Percentiles rank a stretch among this genome's conserved stretches.
Conservation (phyloP, 2,797 vertebrate species). For the Spinus pinus region DNA sequence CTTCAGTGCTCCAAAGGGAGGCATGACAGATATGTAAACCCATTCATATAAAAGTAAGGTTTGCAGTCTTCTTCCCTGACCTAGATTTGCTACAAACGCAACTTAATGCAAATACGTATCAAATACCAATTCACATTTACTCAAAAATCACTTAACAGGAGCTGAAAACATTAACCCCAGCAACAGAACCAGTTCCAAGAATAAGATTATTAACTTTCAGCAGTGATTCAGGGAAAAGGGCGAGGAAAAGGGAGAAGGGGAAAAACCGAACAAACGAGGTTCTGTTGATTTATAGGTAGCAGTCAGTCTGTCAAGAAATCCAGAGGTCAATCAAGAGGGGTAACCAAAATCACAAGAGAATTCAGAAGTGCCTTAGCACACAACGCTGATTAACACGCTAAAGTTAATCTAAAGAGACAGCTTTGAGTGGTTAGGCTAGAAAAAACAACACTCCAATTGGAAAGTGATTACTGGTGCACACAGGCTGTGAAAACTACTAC, state of each 20-base stretch:
- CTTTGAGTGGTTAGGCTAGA: conserved; percentile 27
- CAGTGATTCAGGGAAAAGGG: conserved; percentile 43
- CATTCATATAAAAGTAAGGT: conserved; percentile 55
- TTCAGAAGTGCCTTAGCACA: neutral
- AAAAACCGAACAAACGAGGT: conserved; percentile 1
- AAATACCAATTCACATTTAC: conserved; percentile 53
- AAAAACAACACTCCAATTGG: conserved; percentile 28
- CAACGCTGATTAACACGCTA: neutral
- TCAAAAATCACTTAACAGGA: conserved; percentile 38
- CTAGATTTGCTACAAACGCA: conserved; percentile 56
- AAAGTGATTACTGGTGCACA: conserved; percentile 38
- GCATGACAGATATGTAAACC: conserved; percentile 53
- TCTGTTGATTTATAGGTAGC: conserved; percentile 24
- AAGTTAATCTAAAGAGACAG: conserved; percentile 50
- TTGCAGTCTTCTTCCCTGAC: conserved; percentile 34
- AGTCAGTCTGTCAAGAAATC: conserved; percentile 51
- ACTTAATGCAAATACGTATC: conserved; percentile 47
- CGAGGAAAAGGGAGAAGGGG: neutral
- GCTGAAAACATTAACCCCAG: conserved; percentile 72
- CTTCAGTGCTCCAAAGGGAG: conserved; percentile 31
- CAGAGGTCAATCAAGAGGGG: conserved; percentile 60
- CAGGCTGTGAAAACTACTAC: conserved; percentile 35
- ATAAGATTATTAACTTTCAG: conserved; percentile 61
- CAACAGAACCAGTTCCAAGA: conserved; percentile 71
- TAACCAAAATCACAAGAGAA: conserved; percentile 70